Percentiles rank a stretch among this genome's conserved stretches.
phyloP scores from a whole-genome alignment of 2,113 vertebrate species.

The Spea multiplicata region DNA sequence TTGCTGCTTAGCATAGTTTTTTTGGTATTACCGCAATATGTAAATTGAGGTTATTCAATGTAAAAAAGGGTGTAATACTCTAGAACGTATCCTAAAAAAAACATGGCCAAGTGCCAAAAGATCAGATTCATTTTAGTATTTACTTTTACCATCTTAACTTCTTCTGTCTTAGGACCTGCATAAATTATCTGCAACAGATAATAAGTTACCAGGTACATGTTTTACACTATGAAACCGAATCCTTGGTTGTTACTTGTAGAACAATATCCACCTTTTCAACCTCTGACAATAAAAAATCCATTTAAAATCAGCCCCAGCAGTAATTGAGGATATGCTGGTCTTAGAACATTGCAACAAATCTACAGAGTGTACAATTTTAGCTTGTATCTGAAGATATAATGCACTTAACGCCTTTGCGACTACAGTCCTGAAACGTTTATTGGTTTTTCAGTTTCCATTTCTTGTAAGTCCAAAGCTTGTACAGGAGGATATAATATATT shows the following conservation, averaged over 20 bases:
- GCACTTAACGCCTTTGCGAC: neutral
- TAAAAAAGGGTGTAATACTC: no score
- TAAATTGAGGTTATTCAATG: no score
- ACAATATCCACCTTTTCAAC: constrained; percentile 11
- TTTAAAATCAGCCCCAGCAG: neutral
- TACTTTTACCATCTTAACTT: no score
- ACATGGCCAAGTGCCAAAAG: no score
- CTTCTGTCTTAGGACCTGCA: no score
- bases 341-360: constrained; percentile 1
- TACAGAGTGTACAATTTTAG: neutral
- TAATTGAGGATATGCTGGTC: constrained; percentile 18
- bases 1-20: no score
- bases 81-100: no score
- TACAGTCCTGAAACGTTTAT: neutral
- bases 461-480: neutral
- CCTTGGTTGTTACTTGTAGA: neutral
- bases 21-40: no score
- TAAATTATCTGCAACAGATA: no score
- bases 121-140: no score
- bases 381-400: neutral
- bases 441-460: constrained; percentile 1
- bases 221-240: neutral
- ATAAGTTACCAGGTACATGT: no score
- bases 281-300: constrained; percentile 10
- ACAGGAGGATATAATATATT: neutral